Evolutionary conservation across 2,888 invertebrate genomes (phyloP), one percentile per base, ranked within the genome.

Genomic region (Choreutis nemorana): DNA sequence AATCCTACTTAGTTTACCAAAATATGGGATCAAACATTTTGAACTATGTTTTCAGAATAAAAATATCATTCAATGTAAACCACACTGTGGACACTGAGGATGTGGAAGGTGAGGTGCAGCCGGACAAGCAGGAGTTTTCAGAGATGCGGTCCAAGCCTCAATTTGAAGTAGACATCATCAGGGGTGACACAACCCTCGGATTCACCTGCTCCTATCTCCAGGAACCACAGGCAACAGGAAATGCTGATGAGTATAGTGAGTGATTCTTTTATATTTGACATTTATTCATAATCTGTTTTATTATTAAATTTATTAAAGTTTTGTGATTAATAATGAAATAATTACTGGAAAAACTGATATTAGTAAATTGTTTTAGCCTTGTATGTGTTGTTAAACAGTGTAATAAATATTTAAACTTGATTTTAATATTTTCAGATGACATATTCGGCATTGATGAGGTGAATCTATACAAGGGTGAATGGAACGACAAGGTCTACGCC

Each of bases 371-470:
- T 11, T 3, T 27, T 3, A 12, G 15, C 15, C 1, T n/a, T 12
- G 12, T 16, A 22, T 27, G 26, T 31, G 26, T 23, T 27, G 13
- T 27, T n/a, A n/a, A n/a, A n/a, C n/a, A n/a, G n/a, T n/a, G n/a
- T n/a, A n/a, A n/a, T 23, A 23, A n/a, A 23, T 23, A 23, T n/a
- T n/a, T n/a, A n/a, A n/a, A n/a, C n/a, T n/a, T n/a, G n/a, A n/a
- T n/a, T n/a, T n/a, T n/a, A n/a, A n/a, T n/a, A n/a, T n/a, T 81
- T 81, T 8, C 59, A 92, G 91, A 88, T 80, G 96, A 96, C 53
- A 81, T 92, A 7, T 96, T 94, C 56, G 90, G 92, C 27, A 96
- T 98, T 45, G 94, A 97, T 54, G 97, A 98, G 75, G 83, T 98
- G 35, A 89, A 94, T 3, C 82, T 97, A 35, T 94, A 87, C 60